Evolutionary conservation across 2,113 vertebrate species (phyloP).

Genomic region (Notechis scutatus): DNA sequence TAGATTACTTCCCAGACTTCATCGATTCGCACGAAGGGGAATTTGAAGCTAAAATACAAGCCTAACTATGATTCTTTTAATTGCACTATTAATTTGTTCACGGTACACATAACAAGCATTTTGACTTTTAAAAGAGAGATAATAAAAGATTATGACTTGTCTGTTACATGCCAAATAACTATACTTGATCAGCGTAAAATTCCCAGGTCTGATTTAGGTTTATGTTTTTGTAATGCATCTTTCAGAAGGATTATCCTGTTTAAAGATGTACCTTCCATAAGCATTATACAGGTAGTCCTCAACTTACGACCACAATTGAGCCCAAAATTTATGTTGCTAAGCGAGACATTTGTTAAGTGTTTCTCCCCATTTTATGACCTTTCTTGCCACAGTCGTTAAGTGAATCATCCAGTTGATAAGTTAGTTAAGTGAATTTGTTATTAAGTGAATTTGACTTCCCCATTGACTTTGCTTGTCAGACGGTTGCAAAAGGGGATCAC

Average conservation of each 20-base stretch:
- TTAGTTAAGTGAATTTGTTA: background rate
- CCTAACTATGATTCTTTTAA: slow-evolving; percentile 12
- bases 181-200: slow-evolving; percentile 37
- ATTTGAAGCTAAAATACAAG: background rate
- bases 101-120: background rate
- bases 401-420: no score
- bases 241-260: background rate
- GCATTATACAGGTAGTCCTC: background rate
- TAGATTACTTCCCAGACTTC: background rate
- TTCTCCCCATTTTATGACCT: background rate
- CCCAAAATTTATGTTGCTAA: background rate
- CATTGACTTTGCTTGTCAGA: background rate
- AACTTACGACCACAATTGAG: background rate
- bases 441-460: background rate
- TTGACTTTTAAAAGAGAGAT: slow-evolving; percentile 25
- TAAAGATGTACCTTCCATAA: background rate
- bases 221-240: background rate
- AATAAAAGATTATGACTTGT: slow-evolving; percentile 30
- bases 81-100: slow-evolving; percentile 29
- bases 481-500: background rate
- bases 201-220: background rate
- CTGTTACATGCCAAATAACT: slow-evolving; percentile 39
- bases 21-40: background rate
- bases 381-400: background rate
- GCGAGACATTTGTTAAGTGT: background rate